These are phyloP conservation scores for Atrina japonica DNA, from an alignment of 2,888 invertebrate species.

Conservation along the genomic window DNA sequence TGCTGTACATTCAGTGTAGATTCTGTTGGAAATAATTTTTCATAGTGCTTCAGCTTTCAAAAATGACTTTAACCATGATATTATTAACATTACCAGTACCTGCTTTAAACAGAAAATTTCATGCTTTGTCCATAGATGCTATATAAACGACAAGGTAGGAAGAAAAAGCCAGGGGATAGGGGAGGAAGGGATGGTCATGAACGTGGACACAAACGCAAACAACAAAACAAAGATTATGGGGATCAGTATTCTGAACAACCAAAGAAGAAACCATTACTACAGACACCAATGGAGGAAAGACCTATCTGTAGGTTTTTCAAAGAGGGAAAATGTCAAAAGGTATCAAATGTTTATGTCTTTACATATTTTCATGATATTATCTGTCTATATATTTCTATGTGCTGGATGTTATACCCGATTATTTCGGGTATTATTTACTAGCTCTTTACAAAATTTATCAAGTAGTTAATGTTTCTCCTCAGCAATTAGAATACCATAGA, in stretches of 20 bases:
- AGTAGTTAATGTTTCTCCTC: too few species aligned
- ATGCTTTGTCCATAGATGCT: slow-evolving; percentile 19
- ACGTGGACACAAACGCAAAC: slow-evolving; percentile 22
- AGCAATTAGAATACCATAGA: too few species aligned
- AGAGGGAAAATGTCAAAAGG: slow-evolving; percentile 90
- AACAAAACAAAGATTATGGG: slow-evolving; percentile 14
- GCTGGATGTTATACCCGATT: too few species aligned
- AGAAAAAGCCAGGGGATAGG: slow-evolving; percentile 38
- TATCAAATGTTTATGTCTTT: slow-evolving; percentile 45
- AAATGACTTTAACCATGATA: too few species aligned
- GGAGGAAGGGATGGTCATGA: slow-evolving; percentile 8
- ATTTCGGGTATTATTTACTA: too few species aligned
- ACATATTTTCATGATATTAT: too few species aligned
- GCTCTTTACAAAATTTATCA: too few species aligned
- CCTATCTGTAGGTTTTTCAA: slow-evolving; percentile 89
- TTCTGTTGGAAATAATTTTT: too few species aligned
- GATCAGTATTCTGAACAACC: slow-evolving; percentile 53
- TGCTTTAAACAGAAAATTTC: too few species aligned
- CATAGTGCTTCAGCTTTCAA: too few species aligned
- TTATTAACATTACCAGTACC: too few species aligned
- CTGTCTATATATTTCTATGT: not conserved
- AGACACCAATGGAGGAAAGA: slow-evolving; percentile 70
- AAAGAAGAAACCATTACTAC: slow-evolving; percentile 70
- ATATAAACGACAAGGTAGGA: slow-evolving; percentile 17
- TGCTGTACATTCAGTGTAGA: too few species aligned